Percentiles rank a stretch among this genome's conserved stretches.
These are phyloP conservation scores for Autographa pulchrina DNA, from an alignment of 2,888 invertebrate species.

Conservation along the genomic window DNA sequence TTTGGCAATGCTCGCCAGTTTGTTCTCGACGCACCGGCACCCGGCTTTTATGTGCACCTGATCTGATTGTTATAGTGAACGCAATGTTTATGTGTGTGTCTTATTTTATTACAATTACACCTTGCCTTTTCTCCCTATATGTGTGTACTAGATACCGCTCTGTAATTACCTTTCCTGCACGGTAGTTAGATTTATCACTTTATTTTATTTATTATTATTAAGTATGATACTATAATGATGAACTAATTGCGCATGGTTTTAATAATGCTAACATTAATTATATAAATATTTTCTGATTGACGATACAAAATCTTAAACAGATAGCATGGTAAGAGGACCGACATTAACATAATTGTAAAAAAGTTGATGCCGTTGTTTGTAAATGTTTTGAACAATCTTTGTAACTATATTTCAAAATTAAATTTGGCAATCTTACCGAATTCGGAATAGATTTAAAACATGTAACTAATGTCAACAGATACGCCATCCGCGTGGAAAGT, in stretches of 20 bases:
- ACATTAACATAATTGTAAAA: conserved; percentile 42
- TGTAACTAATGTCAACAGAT: conserved; percentile 87
- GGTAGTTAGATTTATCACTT: conserved; percentile 67
- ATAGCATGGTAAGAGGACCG: conserved; percentile 58
- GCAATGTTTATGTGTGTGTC: conserved; percentile 72
- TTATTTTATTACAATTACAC: conserved; percentile 53
- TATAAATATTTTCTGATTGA: conserved; percentile 28
- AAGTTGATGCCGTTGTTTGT: conserved; percentile 47
- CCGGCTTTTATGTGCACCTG: conserved; percentile 84
- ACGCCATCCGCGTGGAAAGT: conserved; percentile 95
- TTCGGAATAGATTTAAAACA: conserved; percentile 31
- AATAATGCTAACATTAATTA: conserved; percentile 49
- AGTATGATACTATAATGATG: conserved; percentile 33
- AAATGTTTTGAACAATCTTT: conserved; percentile 53
- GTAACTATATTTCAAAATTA: conserved; percentile 43
- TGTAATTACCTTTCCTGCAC: conserved; percentile 70
- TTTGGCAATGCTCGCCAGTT: conserved; percentile 79
- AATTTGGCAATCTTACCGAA: conserved; percentile 15
- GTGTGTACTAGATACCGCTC: conserved; percentile 45
- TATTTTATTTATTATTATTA: conserved; percentile 44
- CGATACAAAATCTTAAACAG: conserved; percentile 60
- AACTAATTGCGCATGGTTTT: conserved; percentile 64
- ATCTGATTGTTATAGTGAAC: conserved; percentile 67
- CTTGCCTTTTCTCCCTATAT: conserved; percentile 36
- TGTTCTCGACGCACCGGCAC: conserved; percentile 83